Evolutionary conservation across 2,888 invertebrate species (phyloP), one percentile per base, ranked within the genome.

Genomic region (Acrobasis consociella): DNA sequence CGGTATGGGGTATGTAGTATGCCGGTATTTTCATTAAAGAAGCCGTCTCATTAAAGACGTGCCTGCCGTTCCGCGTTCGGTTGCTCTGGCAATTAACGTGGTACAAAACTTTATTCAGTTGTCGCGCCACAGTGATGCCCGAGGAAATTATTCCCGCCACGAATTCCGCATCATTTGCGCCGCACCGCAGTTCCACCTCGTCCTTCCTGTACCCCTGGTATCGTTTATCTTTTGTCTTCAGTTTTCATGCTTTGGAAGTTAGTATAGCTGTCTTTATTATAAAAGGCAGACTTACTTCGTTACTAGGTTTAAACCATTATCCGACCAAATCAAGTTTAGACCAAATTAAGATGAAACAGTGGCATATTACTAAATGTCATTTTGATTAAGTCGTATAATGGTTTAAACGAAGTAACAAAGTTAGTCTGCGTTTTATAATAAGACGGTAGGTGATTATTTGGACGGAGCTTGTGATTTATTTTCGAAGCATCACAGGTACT

Each of bases 1-100:
- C 16, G 58, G 49, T 38, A 49, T 60, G 62, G 16, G 52, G 63
- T 55, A 65, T 61, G 65, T 59, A 59, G 73, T 73, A 78, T 80
- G 82, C 81, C 76, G 84, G 87, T 81, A 89, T 89, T 87, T 89
- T 86, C 86, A 89, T 88, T 91, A 89, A 86, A 89, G 88, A 83
- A 86, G 85, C 86, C 85, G 86, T 86, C 86, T 89, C 90, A 89
- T 89, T 90, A 89, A 82, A 85, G 86, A 84, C 85, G 82, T 82
- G 83, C 83, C 83, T 74, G 76, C 79, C 78, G 80, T 74, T 81
- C 80, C 77, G 79, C 78, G 80, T 74, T 81, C 80, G 78, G 79
- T 76, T 72, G 72, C 77, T 78, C 31, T 84, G 83, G 86, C 85
- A 90, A 89, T 89, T 89, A 89, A 80, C 84, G 79, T 82, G 74